Conservation (phyloP, 1,140 invertebrate species). For the Ectropis grisescens region DNA sequence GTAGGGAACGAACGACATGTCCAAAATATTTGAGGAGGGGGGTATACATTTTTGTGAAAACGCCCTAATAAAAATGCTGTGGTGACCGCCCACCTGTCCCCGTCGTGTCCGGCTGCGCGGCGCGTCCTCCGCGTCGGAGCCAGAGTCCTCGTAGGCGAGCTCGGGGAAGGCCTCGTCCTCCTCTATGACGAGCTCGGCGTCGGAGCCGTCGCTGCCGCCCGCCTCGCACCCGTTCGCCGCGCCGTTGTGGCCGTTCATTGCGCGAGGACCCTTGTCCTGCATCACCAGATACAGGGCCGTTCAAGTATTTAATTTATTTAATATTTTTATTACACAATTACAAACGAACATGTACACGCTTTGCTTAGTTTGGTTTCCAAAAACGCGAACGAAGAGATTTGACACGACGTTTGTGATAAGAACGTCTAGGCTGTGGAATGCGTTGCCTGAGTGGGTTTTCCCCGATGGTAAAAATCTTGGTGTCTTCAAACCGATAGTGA, state of each 20-base stretch:
- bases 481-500: too few relatives aligned
- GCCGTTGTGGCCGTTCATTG: constrained; percentile 10
- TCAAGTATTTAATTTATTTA: too few relatives aligned
- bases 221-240: constrained; percentile 5
- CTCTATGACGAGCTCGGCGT: constrained; percentile 24
- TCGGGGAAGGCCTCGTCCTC: constrained; percentile 53
- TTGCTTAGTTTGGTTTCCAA: background rate
- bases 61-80: too few relatives aligned
- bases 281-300: constrained; percentile 9
- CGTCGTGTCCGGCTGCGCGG: constrained; percentile 35
- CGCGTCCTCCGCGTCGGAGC: constrained; percentile 34
- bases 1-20: too few relatives aligned
- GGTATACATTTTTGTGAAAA: too few relatives aligned
- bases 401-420: too few relatives aligned
- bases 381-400: too few relatives aligned
- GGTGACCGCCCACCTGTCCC: too few relatives aligned
- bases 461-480: too few relatives aligned
- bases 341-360: background rate
- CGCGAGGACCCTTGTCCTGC: constrained; percentile 25
- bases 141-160: constrained; percentile 44
- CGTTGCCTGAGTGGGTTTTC: too few relatives aligned
- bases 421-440: too few relatives aligned
- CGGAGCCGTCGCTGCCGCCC: constrained; percentile 32
- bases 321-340: background rate
- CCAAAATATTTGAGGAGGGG: too few relatives aligned